These are phyloP conservation scores for Rhabditoides inermis DNA, from an alignment of 2,888 invertebrate species.

Conservation along the genomic window DNA sequence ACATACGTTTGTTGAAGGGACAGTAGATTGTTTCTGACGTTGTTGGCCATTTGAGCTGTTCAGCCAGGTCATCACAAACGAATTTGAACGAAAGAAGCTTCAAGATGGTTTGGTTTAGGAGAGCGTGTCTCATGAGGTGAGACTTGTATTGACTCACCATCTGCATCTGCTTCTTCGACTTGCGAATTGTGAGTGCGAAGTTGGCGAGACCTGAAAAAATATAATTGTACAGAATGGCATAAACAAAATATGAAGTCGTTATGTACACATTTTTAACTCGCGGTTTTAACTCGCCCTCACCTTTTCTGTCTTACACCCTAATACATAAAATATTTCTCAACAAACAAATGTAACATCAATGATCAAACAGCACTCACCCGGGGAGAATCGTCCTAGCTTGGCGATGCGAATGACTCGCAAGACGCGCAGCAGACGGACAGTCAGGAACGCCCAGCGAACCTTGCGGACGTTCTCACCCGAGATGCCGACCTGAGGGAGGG, in stretches of 20 bases:
- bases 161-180: constrained; percentile 52
- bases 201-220: constrained; percentile 44
- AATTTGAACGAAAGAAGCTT: too few species aligned
- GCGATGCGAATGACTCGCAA: constrained; percentile 50
- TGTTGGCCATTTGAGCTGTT: too few species aligned
- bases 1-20: too few species aligned
- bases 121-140: too few species aligned
- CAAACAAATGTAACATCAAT: not conserved
- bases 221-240: too few species aligned
- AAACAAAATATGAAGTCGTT: not conserved
- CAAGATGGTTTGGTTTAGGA: too few species aligned
- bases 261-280: not conserved
- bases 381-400: constrained; percentile 48
- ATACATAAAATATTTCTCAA: not conserved
- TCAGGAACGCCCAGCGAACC: constrained; percentile 50
- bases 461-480: constrained; percentile 49
- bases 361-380: constrained; percentile 23
- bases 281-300: not conserved
- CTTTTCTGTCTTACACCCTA: too few species aligned
- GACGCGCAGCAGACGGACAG: constrained; percentile 48
- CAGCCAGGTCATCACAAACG: too few species aligned
- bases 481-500: constrained; percentile 38
- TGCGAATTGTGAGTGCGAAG: constrained; percentile 46
- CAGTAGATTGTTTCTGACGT: too few species aligned
- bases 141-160: constrained; percentile 26